Evolutionary conservation across 2,113 vertebrate species (phyloP).

Genomic region (Tretioscincus oriximinensis): DNA sequence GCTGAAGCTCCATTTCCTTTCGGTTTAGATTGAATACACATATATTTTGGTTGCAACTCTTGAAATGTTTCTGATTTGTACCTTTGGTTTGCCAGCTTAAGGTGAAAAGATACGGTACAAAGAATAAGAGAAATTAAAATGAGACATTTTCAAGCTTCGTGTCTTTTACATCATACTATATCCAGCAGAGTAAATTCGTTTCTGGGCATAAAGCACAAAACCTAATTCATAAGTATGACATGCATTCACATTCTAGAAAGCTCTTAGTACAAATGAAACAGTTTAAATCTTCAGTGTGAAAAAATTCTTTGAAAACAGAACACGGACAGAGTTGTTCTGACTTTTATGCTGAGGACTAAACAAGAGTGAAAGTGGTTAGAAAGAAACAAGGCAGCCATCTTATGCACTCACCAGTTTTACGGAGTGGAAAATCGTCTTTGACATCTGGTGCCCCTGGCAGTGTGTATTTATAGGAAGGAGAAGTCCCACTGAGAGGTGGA

Average conservation of each 20-base stretch:
- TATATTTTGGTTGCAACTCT: too few relatives aligned
- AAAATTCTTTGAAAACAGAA: neutral
- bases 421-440: slow-evolving; percentile 96
- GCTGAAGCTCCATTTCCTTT: too few relatives aligned
- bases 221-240: neutral
- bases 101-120: too few relatives aligned
- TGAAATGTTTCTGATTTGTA: too few relatives aligned
- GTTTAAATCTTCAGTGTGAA: neutral
- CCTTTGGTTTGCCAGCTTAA: too few relatives aligned
- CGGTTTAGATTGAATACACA: too few relatives aligned
- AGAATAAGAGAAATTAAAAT: too few relatives aligned
- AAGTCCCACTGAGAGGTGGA: slow-evolving; percentile 89
- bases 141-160: too few relatives aligned
- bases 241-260: neutral
- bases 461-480: slow-evolving; percentile 90
- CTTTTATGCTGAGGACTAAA: neutral
- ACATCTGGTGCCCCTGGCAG: slow-evolving; percentile 85
- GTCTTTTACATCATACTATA: too few relatives aligned
- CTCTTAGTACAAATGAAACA: neutral
- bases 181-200: too few relatives aligned
- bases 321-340: neutral
- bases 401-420: slow-evolving; percentile 89
- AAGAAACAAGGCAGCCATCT: slow-evolving; percentile 19
- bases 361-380: slow-evolving; percentile 24
- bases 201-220: neutral